phyloP scores from a whole-genome alignment of 2,113 vertebrate species.

The Phyllopteryx taeniolatus region DNA sequence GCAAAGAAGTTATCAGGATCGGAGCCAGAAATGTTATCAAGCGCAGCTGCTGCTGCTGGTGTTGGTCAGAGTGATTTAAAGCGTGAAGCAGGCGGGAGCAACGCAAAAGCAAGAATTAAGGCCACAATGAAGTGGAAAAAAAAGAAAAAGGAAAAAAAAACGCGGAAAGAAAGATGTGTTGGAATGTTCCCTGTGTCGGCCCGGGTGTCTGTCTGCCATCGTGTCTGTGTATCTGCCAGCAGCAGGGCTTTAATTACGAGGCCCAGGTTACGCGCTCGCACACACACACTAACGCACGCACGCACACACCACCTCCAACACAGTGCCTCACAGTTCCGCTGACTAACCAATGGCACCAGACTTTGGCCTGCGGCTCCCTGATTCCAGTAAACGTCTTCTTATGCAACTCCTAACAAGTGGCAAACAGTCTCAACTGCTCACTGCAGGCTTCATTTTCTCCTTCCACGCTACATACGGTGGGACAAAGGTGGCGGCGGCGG shows the following conservation, averaged over 20 bases:
- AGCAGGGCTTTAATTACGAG: conserved; percentile 71
- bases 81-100: conserved; percentile 26
- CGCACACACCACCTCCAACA: conserved; percentile 63
- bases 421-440: conserved; percentile 65
- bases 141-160: conserved; percentile 16
- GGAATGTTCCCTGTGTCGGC: conserved; percentile 57
- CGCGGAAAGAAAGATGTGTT: conserved; percentile 14
- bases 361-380: conserved; percentile 72
- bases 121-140: conserved; percentile 21
- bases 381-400: conserved; percentile 78
- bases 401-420: conserved; percentile 76
- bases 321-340: conserved; percentile 69
- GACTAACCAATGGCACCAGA: conserved; percentile 76
- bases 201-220: conserved; percentile 55
- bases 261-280: conserved; percentile 56
- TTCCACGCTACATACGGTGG: conserved; percentile 18
- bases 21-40: neutral
- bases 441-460: conserved; percentile 5
- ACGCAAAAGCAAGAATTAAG: conserved; percentile 23
- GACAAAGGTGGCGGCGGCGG: neutral
- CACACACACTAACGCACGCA: neutral
- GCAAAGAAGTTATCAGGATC: neutral
- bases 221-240: conserved; percentile 64
- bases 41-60: neutral
- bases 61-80: conserved; percentile 23